Conservation (phyloP, 1,140 invertebrate genomes). For the Delia radicum region DNA sequence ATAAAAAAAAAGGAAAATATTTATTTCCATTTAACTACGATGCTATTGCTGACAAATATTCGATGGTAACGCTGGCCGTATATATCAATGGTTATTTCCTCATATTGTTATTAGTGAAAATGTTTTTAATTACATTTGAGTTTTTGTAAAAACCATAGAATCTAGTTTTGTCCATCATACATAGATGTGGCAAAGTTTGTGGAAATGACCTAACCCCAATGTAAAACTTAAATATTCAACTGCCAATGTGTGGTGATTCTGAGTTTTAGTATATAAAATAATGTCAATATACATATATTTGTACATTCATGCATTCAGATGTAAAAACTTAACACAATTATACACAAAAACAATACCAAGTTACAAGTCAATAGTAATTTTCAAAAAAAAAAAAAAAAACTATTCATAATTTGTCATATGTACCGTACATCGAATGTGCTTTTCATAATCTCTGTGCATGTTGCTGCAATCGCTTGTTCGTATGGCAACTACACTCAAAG, state of each 20-base stretch:
- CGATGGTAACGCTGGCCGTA: not conserved
- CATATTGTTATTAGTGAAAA: not conserved
- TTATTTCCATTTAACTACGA: not conserved
- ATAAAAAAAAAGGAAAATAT: not conserved
- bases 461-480: no score
- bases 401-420: no score
- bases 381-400: no score
- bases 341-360: no score
- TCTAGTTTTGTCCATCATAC: not conserved
- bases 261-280: no score
- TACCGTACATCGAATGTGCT: no score
- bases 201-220: not conserved
- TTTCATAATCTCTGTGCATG: no score
- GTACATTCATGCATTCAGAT: not conserved
- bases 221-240: no score
- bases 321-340: not conserved
- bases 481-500: no score
- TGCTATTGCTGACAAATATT: not conserved
- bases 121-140: not conserved
- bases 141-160: no score
- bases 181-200: not conserved
- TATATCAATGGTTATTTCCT: not conserved
- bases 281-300: not conserved
- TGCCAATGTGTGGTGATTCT: no score
- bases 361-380: no score